These are phyloP conservation scores for Hepsetus odoe DNA, from an alignment of 2,113 vertebrate genomes.

Conservation along the genomic window DNA sequence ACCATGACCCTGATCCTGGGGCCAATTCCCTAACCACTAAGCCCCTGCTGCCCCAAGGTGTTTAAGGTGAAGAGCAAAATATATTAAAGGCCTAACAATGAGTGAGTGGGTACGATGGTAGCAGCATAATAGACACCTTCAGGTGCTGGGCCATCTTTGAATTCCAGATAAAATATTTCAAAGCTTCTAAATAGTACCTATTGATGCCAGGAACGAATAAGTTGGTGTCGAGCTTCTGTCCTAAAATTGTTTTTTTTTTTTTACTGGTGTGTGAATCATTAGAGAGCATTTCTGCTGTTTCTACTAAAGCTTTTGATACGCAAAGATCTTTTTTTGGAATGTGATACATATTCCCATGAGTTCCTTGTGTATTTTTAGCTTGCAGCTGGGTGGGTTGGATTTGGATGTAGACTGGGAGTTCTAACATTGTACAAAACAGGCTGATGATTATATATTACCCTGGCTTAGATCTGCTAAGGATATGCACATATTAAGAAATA, in stretches of 20 bases:
- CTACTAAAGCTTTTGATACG: background rate
- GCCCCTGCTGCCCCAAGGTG: no score
- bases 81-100: no score
- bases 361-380: constrained; percentile 30
- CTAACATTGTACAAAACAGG: constrained; percentile 9
- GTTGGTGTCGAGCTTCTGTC: background rate
- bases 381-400: constrained; percentile 30
- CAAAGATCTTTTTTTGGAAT: constrained; percentile 14
- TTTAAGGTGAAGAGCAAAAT: no score
- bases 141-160: background rate
- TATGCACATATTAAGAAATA: no score
- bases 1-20: no score
- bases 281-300: background rate
- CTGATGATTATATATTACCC: no score
- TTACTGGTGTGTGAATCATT: constrained; percentile 4
- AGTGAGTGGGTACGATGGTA: background rate
- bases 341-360: constrained; percentile 16
- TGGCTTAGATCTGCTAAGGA: no score
- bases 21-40: no score
- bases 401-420: constrained; percentile 18
- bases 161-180: constrained; percentile 6
- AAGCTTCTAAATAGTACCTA: background rate
- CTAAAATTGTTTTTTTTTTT: background rate
- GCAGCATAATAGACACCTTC: constrained; percentile 8
- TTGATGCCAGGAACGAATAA: background rate